Evolutionary conservation across 2,113 vertebrate species (phyloP).

Genomic region (Nothocercus nigrocapillus): DNA sequence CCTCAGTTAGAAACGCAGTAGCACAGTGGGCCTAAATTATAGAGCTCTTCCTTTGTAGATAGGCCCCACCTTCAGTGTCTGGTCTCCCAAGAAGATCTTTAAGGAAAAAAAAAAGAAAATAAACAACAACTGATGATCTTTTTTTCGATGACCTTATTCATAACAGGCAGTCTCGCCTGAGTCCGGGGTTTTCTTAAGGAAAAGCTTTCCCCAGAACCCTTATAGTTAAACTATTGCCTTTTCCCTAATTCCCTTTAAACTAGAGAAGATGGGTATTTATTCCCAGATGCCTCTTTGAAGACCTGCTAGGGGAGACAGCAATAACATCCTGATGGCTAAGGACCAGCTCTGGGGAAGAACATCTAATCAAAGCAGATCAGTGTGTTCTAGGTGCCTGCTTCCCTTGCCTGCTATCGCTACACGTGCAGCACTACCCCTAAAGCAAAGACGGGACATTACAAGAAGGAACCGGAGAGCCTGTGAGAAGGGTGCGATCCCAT

Average conservation of each 20-base stretch:
- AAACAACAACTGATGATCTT: neutral
- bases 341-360: neutral
- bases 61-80: neutral
- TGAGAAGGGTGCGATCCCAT: slow-evolving; percentile 18
- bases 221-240: neutral
- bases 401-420: neutral
- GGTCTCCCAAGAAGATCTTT: neutral
- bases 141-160: neutral
- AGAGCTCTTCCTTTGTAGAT: neutral
- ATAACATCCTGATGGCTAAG: neutral
- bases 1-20: neutral
- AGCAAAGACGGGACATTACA: neutral
- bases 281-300: neutral
- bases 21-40: neutral
- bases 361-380: neutral
- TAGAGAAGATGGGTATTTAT: neutral
- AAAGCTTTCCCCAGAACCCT: neutral
- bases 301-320: neutral
- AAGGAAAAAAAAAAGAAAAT: slow-evolving; percentile 16
- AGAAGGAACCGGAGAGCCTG: neutral
- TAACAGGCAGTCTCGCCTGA: fast-evolving
- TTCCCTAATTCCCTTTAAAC: neutral
- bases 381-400: neutral
- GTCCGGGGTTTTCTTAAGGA: neutral
- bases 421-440: neutral